phyloP scores from a whole-genome alignment of 2,797 vertebrate species.

The Perodicticus potto region DNA sequence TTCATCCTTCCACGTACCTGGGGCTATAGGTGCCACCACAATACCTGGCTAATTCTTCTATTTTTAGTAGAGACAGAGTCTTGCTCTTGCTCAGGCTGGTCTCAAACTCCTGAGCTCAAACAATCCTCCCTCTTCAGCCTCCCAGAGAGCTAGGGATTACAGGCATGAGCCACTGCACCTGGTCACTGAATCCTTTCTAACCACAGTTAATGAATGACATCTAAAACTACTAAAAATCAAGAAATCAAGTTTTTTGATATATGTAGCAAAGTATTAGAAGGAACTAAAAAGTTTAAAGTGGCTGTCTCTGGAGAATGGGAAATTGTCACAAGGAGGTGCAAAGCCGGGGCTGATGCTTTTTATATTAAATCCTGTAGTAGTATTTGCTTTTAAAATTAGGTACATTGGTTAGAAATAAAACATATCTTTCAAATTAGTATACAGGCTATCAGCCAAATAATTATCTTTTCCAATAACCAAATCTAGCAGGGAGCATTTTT shows the following conservation, averaged over 20 bases:
- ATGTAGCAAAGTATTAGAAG: not conserved
- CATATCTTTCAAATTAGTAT: constrained; percentile 3
- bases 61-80: too few species aligned
- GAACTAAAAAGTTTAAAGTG: not conserved
- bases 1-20: too few species aligned
- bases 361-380: not conserved
- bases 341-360: not conserved
- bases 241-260: not conserved
- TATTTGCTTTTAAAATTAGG: constrained; percentile 40
- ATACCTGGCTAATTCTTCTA: too few species aligned
- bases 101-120: too few species aligned
- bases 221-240: constrained; percentile 17
- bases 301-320: not conserved
- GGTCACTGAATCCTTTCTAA: not conserved
- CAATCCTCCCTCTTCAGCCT: too few species aligned
- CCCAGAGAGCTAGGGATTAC: too few species aligned
- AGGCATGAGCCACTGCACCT: too few species aligned
- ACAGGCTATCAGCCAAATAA: not conserved
- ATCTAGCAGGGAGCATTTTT: not conserved
- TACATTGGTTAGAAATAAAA: not conserved
- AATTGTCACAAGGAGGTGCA: not conserved
- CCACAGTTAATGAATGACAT: not conserved
- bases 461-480: constrained; percentile 34
- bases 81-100: too few species aligned
- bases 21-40: too few species aligned